Evolutionary conservation across 2,888 invertebrate genomes (phyloP), one percentile per base, ranked within the genome.

Genomic region (Lithophane semibrunnea): DNA sequence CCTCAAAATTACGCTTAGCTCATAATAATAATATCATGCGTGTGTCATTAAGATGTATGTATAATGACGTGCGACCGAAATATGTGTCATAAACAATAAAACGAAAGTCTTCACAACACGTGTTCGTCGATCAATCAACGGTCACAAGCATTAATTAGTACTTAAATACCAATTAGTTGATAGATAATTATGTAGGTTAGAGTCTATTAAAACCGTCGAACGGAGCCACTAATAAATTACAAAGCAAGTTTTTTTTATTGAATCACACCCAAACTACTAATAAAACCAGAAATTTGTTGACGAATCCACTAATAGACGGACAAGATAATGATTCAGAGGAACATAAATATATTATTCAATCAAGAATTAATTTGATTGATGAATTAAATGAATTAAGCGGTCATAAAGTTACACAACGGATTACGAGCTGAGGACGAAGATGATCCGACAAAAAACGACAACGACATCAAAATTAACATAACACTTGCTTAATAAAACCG

Each of bases 141-240:
- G 83, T 83, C 77, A 85, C 86, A 88, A 92, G 86, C 91, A 91
- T 93, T 94, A 93, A 94, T 94, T 94, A 94, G 91, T 91, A 91
- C 88, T 91, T 91, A 91, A 91, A 91, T 89, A 91, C 88, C 91
- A 93, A 94, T 95, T 94, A 94, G 93, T 88, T 90, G 89, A 90
- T 89, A 89, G 90, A 92, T 93, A 92, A 92, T 93, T 91, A 92
- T 91, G 86, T 92, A 90, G 91, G 92, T 90, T 89, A 86, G 86
- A 90, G 88, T 86, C 89, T 88, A 92, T 92, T 90, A 92, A 91
- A 91, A 84, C 86, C 80, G 87, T 90, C 82, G 87, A 91, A 91
- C 90, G 80, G 87, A 89, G 83, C 86, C 83, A 88, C 82, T 76
- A 88, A 89, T 90, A 88, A 90, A 91, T 89, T 88, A 82, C 71